Evolutionary conservation across 2,888 invertebrate genomes (phyloP).

Genomic region (Homarus gammarus): DNA sequence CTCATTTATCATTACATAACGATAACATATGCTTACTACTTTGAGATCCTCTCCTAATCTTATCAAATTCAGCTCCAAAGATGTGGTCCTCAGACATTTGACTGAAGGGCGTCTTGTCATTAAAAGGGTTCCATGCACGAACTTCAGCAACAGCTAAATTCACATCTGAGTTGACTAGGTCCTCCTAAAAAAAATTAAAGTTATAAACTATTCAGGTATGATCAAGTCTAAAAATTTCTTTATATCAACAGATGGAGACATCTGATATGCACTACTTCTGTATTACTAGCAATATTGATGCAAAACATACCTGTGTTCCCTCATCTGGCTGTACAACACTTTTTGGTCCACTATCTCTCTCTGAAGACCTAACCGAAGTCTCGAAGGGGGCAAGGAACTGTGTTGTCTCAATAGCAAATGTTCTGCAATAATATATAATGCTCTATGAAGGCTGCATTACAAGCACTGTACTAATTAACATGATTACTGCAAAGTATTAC

Average conservation of each 20-base stretch:
- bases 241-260: too few species aligned
- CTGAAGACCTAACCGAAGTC: conserved; percentile 82
- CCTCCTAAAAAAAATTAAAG: conserved; percentile 76
- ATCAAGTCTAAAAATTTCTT: not conserved
- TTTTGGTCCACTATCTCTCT: conserved; percentile 27
- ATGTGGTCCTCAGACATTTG: conserved; percentile 89
- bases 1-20: not conserved
- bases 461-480: too few species aligned
- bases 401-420: conserved; percentile 86
- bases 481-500: too few species aligned
- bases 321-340: conserved; percentile 29
- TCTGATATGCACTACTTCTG: too few species aligned
- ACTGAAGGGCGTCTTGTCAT: conserved; percentile 85
- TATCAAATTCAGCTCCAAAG: conserved; percentile 91
- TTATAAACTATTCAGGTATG: not conserved
- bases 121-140: conserved; percentile 91
- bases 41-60: conserved; percentile 83
- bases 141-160: conserved; percentile 81
- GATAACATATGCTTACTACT: conserved; percentile 61
- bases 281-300: not conserved
- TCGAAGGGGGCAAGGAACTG: conserved; percentile 88
- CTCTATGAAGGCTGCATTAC: not conserved
- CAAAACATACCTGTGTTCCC: conserved; percentile 44
- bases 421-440: conserved; percentile 81
- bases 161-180: conserved; percentile 79